A percentile compares a stretch with the other conserved stretches of the same genome.
phyloP scores from a whole-genome alignment of 2,797 vertebrate species.

The Sphenodon punctatus region DNA sequence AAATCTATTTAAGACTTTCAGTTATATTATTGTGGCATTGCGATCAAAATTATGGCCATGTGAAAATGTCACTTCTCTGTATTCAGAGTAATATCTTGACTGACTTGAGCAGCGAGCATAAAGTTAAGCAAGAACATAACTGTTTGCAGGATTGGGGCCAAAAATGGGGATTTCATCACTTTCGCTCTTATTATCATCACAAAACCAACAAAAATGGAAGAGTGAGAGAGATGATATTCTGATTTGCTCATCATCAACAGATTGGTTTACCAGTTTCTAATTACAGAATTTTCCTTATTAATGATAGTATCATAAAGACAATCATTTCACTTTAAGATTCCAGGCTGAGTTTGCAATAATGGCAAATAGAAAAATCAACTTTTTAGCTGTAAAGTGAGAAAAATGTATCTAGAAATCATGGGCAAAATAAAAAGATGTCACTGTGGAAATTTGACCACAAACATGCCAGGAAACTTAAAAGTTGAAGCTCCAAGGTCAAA shows the following conservation, averaged over 20 bases:
- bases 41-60: background rate
- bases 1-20: background rate
- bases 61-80: constrained; percentile 9
- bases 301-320: constrained; percentile 6
- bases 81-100: constrained; percentile 32
- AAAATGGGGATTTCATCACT: background rate
- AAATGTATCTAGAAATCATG: fast-evolving
- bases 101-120: background rate
- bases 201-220: background rate
- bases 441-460: background rate
- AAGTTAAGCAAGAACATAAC: background rate
- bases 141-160: background rate
- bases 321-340: constrained; percentile 37
- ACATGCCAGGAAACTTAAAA: background rate
- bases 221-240: background rate
- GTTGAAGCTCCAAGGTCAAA: background rate
- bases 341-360: background rate
- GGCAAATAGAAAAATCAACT: background rate
- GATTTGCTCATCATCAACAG: background rate
- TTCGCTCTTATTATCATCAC: background rate
- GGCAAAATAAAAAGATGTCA: background rate
- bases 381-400: background rate
- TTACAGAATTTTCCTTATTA: background rate
- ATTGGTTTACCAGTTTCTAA: fast-evolving
- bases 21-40: background rate